Evolutionary conservation across 2,888 invertebrate species (phyloP), one percentile per base, ranked within the genome.

Genomic region (Gymnosoma rotundatum): DNA sequence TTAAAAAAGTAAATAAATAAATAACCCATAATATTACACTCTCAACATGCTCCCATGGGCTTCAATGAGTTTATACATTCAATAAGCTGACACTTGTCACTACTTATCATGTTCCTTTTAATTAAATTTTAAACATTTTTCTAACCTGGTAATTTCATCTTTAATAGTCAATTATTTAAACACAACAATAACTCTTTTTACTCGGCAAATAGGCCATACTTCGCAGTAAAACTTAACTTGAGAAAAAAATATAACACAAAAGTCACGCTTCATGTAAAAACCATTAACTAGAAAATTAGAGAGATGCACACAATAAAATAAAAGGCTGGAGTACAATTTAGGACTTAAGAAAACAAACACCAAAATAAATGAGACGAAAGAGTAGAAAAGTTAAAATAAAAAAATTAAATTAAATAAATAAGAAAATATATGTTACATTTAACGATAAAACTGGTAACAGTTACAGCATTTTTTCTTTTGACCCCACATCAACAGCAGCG

Each of bases 211-310:
- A 32, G 32, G 32, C 32, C 32, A 6, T 32, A 32, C 32, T n/a
- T 32, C 32, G 6, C 6, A 32, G 32, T 6, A 63, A n/a, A 61
- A 60, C 3, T 36, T 36, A 36, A 32, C 45, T 21, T 32, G n/a
- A 50, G n/a, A 50, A 72, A 36, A 72, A 72, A 20, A 2, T 32
- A 32, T 83, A 80, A 78, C 78, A 84, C 60, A 81, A 84, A 84
- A 81, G 63, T 83, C 80, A 83, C 83, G 83, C 83, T 80, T 69
- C 80, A 80, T 76, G 63, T 84, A 67, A 42, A 69, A 75, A 70
- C 42, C 72, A 67, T 66, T 20, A 69, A 45, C 69, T 69, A 78
- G 61, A 78, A 78, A 78, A 61, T 78, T 67, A 76, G 60, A 76
- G 60, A 76, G n/a, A 63, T 32, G 16, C 25, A 6, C 12, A 32